These are phyloP conservation scores for Scaptomyza caliginosa DNA, from an alignment of 2,888 invertebrate genomes.

Conservation along the genomic window DNA sequence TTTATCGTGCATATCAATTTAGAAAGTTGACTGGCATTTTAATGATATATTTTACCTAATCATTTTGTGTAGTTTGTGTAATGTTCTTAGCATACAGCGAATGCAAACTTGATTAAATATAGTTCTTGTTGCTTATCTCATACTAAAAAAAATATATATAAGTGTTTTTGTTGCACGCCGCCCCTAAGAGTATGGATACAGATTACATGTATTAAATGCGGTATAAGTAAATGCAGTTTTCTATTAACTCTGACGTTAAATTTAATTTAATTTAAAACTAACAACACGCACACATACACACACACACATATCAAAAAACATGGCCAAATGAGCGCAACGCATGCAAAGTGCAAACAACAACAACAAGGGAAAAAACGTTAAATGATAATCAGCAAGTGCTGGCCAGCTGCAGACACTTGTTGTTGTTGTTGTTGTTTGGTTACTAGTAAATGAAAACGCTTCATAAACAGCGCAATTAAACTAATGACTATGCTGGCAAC, in stretches of 20 bases:
- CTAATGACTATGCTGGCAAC: constrained; percentile 68
- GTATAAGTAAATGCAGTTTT: constrained; percentile 53
- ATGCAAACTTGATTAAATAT: constrained; percentile 2
- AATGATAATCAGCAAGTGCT: constrained; percentile 56
- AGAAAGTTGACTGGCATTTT: constrained; percentile 2
- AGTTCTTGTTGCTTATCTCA: constrained; percentile 1
- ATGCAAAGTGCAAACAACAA: constrained; percentile 58
- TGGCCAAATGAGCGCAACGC: constrained; percentile 52
- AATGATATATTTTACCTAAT: constrained; percentile 3
- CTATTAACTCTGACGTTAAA: constrained; percentile 70
- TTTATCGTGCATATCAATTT: not conserved
- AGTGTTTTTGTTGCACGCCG: constrained; percentile 4
- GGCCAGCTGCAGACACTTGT: constrained; percentile 49
- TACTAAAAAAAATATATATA: not conserved
- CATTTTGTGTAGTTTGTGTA: not conserved
- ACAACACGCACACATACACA: constrained; percentile 40
- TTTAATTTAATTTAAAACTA: constrained; percentile 75
- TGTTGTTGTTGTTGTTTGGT: constrained; percentile 14
- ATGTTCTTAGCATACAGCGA: not conserved
- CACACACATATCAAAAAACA: not conserved
- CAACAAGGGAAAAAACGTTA: constrained; percentile 41
- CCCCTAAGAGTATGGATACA: not conserved
- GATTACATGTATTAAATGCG: constrained; percentile 33
- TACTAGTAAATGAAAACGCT: constrained; percentile 53
- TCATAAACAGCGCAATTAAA: constrained; percentile 79